Base-by-base conservation (phyloP, 2,113 vertebrate species). In the Marmota monax region DNA sequence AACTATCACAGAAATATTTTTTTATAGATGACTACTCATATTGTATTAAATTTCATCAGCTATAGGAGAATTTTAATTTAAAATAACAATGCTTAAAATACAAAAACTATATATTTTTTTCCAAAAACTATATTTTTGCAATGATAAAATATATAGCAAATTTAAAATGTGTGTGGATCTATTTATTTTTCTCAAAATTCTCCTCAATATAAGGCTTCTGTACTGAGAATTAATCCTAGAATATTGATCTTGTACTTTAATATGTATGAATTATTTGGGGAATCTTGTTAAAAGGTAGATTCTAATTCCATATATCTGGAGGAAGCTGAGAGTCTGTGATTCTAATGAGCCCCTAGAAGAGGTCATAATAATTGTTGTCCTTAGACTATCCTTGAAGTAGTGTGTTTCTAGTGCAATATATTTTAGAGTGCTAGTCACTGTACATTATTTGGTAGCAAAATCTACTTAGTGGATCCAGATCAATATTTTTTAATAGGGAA, bases 51-150 rank as follows among this genome's bases (percentile, higher is more conserved):
- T 82, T 84, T 10, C 85, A 90, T 83, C 17, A 77, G 37, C 61
- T 69, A 70, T 12, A 29, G 7, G 39, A 1, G n/a, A 51, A 51
- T 51, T 79, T 95, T 86, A 39, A 94, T 89, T 92, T 85, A 58
- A 95, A 78, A 69, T 84, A 92, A 42, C 39, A 56, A 58, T 74
- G 77, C 11, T 65, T 86, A 88, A 88, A 94, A 37, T 13, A 65
- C 2, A 73, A 74, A 85, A 74, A 79, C 53, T 45, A 58, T 39
- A 39, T 39, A 39, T 39, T 39, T 39, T 39, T 39, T 39, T 39
- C 39, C 2, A 73, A 74, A 85, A 74, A 79, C 27, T 12, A 45
- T 45, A 45, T 45, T 1, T 86, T 94, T 67, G 22, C 32, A 88
- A 80, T n/a, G 11, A 80, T 84, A 12, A 48, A 61, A 45, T 53